phyloP scores from a whole-genome alignment of 2,797 vertebrate species.

The Naso thynnoides region DNA sequence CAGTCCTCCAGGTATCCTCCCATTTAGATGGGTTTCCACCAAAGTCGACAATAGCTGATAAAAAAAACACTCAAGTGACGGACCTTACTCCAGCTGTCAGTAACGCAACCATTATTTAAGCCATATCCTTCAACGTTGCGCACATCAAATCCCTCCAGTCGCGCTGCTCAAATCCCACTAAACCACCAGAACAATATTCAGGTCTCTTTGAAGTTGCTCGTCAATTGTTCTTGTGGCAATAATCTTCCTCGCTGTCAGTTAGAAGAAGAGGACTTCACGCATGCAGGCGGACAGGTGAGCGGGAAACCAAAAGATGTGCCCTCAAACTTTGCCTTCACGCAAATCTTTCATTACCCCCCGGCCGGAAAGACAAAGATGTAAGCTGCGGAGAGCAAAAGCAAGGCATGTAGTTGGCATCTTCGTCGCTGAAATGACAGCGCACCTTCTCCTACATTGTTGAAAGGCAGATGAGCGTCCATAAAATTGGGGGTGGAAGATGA shows the following conservation, averaged over 20 bases:
- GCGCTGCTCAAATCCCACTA: constrained; percentile 48
- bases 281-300: constrained; percentile 75
- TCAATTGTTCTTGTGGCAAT: constrained; percentile 49
- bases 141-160: constrained; percentile 73
- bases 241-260: constrained; percentile 44
- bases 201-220: constrained; percentile 69
- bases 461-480: constrained; percentile 41
- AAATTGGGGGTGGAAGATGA: constrained; percentile 35
- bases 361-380: constrained; percentile 44
- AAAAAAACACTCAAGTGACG: constrained; percentile 80
- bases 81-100: constrained; percentile 83
- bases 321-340: constrained; percentile 84
- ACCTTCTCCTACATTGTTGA: constrained; percentile 74
- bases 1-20: constrained; percentile 84
- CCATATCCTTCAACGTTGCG: constrained; percentile 77
- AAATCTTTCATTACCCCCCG: constrained; percentile 63
- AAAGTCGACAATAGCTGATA: constrained; percentile 74
- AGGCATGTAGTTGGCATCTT: constrained; percentile 71
- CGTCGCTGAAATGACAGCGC: constrained; percentile 73
- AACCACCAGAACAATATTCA: constrained; percentile 40
- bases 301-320: constrained; percentile 56
- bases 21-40: constrained; percentile 82
- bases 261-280: constrained; percentile 27
- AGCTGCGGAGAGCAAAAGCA: constrained; percentile 31
- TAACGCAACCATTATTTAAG: constrained; percentile 79